These are phyloP conservation scores for Chamaetylas fuelleborni DNA, from an alignment of 2,113 vertebrate genomes.

Conservation along the genomic window DNA sequence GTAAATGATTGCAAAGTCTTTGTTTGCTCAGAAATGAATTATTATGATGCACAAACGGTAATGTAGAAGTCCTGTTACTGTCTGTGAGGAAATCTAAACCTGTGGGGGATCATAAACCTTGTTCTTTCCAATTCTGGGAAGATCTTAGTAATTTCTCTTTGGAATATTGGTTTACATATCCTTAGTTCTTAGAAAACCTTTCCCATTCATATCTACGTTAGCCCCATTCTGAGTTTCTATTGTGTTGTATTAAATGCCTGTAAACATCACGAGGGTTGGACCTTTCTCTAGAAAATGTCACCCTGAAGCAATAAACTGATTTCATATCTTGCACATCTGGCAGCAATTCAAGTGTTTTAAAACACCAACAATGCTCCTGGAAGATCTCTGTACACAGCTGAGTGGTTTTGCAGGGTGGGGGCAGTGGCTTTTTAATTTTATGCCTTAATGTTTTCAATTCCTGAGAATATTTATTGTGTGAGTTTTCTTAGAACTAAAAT, in stretches of 20 bases:
- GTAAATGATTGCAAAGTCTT: background rate
- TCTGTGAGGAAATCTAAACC: background rate
- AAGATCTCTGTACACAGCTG: background rate
- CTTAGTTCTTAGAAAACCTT: background rate
- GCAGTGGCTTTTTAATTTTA: background rate
- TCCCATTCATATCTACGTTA: background rate
- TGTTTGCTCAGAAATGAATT: background rate
- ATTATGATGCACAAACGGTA: background rate
- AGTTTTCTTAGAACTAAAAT: background rate
- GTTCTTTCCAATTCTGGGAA: background rate
- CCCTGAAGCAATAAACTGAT: background rate
- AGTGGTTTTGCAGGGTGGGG: background rate
- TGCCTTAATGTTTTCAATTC: background rate
- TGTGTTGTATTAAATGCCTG: background rate
- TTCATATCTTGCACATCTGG: background rate
- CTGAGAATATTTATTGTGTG: background rate
- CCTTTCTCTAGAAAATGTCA: background rate
- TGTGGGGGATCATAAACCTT: too few species aligned
- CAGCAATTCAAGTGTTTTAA: background rate
- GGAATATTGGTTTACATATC: background rate
- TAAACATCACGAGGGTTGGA: background rate
- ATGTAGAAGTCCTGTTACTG: background rate
- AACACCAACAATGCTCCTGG: background rate
- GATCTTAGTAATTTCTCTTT: background rate
- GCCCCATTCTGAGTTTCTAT: background rate